Base-by-base conservation (phyloP, 2,113 vertebrate species). In the Cephalopholis sonnerati region DNA sequence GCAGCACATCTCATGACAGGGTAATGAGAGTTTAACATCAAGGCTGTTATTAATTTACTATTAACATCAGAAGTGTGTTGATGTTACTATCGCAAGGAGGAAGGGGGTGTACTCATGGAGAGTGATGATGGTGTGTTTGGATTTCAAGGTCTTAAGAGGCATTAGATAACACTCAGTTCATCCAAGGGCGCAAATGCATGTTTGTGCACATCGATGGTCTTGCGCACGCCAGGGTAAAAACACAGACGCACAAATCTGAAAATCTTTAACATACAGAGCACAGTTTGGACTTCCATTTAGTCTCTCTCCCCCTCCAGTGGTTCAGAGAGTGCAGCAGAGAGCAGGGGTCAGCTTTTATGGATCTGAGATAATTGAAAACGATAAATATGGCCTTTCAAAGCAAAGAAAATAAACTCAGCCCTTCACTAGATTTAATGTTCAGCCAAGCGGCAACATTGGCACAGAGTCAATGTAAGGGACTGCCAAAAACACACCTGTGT, bases 311-410 rank as follows among this genome's bases (percentile, higher is more conserved):
- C 67, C 65, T 76, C 50, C 68, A 25, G 69, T 8, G 29, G 73
- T 22, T 63, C 59, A 57, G 68, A 8, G 57, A 0, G 70, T 11
- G 24, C 39, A 32, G 76, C 74, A 8, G 20, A 68, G 87, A 81
- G 75, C 72, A 73, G 82, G 84, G 92, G 89, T 92, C 86, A 84
- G 85, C 71, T 72, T 93, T 88, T 89, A 92, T 88, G 81, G 88
- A 84, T 87, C 71, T 24, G 16, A 87, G 77, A 87, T 90, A 91
- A 91, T 88, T 90, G 87, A 87, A 92, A 90, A 91, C 85, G 36
- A 92, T 91, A 89, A 91, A 93, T 89, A 88, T 46, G 48, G 81
- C 84, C 87, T 90, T 79, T 87, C 84, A 90, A 83, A 91, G 83
- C 72, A 84, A 82, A 85, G 75, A 84, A 91, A 90, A 89, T 89